Base-by-base conservation (phyloP, 2,888 invertebrate genomes). In the Spodoptera littoralis region DNA sequence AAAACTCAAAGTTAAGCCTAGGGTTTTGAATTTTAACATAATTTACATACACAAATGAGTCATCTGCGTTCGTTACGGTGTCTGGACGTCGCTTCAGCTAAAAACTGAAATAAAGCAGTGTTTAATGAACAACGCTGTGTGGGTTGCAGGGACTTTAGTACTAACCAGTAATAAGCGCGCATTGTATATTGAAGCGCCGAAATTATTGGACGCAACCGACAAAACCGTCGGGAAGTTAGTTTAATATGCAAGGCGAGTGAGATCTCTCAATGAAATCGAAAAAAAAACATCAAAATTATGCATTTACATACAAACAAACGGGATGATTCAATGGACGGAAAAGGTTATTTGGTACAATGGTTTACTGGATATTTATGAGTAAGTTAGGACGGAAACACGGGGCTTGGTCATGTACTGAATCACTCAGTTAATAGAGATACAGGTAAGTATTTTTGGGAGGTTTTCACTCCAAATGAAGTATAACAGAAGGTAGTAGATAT, bases 321-420 rank as follows among this genome's bases (percentile, higher is more conserved):
- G 85, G 84, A 87, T 84, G 85, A 87, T 84, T 88, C 85, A 92
- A 92, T 90, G 91, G 86, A 82, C 92, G 93, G 93, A 93, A 89
- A 88, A 83, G 85, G 84, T 86, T 86, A 86, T 88, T 85, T 83
- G 79, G 83, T 83, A 88, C 90, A 89, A 91, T 89, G 88, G 86
- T 83, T 86, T 90, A 89, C 85, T 84, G 84, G 85, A 88, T 85
- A 82, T 82, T 77, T 82, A 76, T 78, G 77, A 78, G 69, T 66
- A 76, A 8, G 80, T 77, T 81, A 81, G 76, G 77, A 64, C 78
- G 82, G 84, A 84, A 80, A 73, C 69, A 65, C 51, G 73, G 79
- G 80, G 82, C 70, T 77, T 73, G 79, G 77, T 65, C 76, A 74
- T 80, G 74, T 79, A 76, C 74, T 72, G 77, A 78, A 76, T 62